These are phyloP conservation scores for Proteles cristata DNA, from an alignment of 2,113 vertebrate genomes.

Conservation along the genomic window DNA sequence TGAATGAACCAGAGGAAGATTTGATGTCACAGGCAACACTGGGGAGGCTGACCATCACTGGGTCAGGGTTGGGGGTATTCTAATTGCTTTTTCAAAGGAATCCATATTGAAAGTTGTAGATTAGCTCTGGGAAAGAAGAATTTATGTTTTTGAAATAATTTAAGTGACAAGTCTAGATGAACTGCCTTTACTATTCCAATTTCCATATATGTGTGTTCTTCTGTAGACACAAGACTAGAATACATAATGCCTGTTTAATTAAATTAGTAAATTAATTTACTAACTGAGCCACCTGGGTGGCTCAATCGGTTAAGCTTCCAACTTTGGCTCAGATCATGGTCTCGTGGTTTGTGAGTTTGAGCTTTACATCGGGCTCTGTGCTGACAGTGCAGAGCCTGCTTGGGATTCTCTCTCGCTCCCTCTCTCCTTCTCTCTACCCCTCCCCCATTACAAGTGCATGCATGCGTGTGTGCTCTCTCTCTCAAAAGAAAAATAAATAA, in stretches of 20 bases:
- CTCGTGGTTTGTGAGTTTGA: too few relatives aligned
- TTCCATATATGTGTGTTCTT: background rate
- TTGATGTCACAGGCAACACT: background rate
- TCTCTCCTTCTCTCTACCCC: too few relatives aligned
- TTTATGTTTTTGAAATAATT: background rate
- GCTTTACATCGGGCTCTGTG: too few relatives aligned
- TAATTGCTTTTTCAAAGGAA: background rate
- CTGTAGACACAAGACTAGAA: background rate
- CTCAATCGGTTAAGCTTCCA: too few relatives aligned
- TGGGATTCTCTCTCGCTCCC: too few relatives aligned
- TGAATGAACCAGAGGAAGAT: background rate
- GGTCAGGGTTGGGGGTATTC: background rate
- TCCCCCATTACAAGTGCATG: too few relatives aligned
- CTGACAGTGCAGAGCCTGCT: too few relatives aligned
- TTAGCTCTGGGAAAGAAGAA: background rate
- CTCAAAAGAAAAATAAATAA: too few relatives aligned
- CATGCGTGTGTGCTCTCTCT: too few relatives aligned
- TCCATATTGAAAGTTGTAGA: background rate
- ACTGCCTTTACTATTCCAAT: constrained; percentile 23
- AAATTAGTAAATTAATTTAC: background rate
- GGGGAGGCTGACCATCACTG: background rate
- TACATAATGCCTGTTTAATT: background rate
- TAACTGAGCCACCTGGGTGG: too few relatives aligned
- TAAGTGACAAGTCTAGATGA: background rate
- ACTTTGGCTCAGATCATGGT: too few relatives aligned